Base-by-base conservation (phyloP, 1,140 invertebrate species). In the Microplitis demolitor region DNA sequence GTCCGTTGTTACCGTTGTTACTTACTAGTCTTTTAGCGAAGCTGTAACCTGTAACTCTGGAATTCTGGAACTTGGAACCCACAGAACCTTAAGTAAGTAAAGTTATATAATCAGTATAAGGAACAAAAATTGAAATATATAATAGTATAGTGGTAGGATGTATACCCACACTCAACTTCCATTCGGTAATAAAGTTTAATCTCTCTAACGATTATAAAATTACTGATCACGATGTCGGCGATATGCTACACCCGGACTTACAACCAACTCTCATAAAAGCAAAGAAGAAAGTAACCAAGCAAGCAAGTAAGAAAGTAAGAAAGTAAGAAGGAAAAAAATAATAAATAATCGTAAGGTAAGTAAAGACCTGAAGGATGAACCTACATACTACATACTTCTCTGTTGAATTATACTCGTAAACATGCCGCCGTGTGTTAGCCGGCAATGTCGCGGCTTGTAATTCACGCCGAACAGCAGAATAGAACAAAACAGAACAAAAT, bases 1-100 rank as follows among this genome's bases (percentile, higher is more conserved):
- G 81, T 82, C 79, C 73, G 78, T 76, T 77, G 74, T 80, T 79
- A 78, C 79, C 73, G 78, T 76, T 77, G 74, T 80, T 79, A 78
- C 78, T 78, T 78, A 81, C 81, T 79, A 78, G 79, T 82, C 39
- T 5, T 45, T 11, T 45, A 11, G 39, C 39, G 39, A 8, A 45
- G 39, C 11, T 6, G 5, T 1, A 24, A 24, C 24, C 24, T 24
- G 24, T 0, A 24, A 24, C 24, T 24, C 24, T 24, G 39, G 8
- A 45, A 45, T 2, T 6, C 39, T 45, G 5, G 2, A 11, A 45
- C 6, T 45, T 9, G 39, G 11, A 45, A 11, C 39, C 6, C 6
- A 6, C 3, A 5, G 11, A 45, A 11, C 39, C 6, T 45, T 45
- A 45, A 45, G 39, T 45, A 45, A 45, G 39, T 45, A 3, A 45